Evolutionary conservation across 2,888 invertebrate species (phyloP).

Genomic region (Synergus gifuensis): DNA sequence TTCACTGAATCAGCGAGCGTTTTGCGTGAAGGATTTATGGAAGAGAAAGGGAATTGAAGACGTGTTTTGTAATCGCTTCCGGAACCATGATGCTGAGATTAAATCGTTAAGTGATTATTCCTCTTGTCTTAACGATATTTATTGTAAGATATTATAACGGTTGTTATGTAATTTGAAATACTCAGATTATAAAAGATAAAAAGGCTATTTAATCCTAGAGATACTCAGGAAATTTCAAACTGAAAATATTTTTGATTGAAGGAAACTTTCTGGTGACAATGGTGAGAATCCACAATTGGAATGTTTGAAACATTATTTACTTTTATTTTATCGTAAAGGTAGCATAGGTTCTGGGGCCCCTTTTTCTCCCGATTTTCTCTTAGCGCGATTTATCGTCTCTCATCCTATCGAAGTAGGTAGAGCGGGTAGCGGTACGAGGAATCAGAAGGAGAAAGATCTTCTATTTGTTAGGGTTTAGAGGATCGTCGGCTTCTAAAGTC

Average conservation of each 20-base stretch:
- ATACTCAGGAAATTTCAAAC: no score
- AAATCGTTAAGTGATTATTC: constrained; percentile 33
- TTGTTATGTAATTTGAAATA: constrained; percentile 8
- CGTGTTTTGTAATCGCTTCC: constrained; percentile 48
- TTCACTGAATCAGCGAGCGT: constrained; percentile 31
- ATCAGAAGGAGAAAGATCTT: constrained; percentile 59
- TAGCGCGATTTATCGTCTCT: constrained; percentile 52
- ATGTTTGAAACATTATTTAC: not conserved
- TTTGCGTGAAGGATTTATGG: constrained; percentile 33
- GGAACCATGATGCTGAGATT: constrained; percentile 15
- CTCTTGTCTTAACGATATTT: constrained; percentile 10
- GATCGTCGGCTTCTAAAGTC: constrained; percentile 64
- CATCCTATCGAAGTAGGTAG: constrained; percentile 43
- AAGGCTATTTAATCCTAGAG: no score
- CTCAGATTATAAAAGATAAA: not conserved
- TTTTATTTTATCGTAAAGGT: not conserved
- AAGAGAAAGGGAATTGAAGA: constrained; percentile 39
- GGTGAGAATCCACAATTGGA: no score
- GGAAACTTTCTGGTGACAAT: no score
- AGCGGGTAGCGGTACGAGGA: constrained; percentile 23
- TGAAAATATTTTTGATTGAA: no score
- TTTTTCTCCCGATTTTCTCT: constrained; percentile 68
- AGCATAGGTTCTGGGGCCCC: constrained; percentile 51
- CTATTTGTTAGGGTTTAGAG: constrained; percentile 66
- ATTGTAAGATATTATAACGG: constrained; percentile 15